Conservation (phyloP, 2,797 vertebrate genomes). For the Thalassophryne amazonica region DNA sequence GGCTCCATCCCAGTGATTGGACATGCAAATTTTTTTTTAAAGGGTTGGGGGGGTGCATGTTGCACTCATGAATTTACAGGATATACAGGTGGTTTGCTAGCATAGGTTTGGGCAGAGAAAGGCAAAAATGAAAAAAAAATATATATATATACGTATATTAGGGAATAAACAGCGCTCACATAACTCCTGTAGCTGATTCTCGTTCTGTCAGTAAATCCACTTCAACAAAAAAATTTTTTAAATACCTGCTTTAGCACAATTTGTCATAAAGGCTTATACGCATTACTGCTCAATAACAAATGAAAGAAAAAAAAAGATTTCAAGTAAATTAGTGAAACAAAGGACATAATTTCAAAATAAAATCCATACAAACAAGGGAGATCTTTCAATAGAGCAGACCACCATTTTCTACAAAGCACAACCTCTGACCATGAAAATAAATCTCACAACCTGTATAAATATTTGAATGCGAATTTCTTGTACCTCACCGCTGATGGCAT, state of each 20-base stretch:
- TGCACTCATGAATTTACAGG: constrained; percentile 25
- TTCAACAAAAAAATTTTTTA: constrained; percentile 41
- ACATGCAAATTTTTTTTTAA: constrained; percentile 64
- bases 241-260: constrained; percentile 64
- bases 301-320: constrained; percentile 65
- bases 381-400: constrained; percentile 47
- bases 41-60: constrained; percentile 12
- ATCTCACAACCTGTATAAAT: constrained; percentile 76
- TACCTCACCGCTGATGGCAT: constrained; percentile 54
- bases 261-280: constrained; percentile 68
- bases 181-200: constrained; percentile 58
- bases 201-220: constrained; percentile 48
- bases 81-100: constrained; percentile 14
- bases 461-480: constrained; percentile 67
- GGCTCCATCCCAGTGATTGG: constrained; percentile 71
- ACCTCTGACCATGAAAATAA: constrained; percentile 60
- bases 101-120: background rate
- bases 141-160: constrained; percentile 25
- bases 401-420: constrained; percentile 69
- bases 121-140: background rate
- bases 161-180: constrained; percentile 58
- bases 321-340: constrained; percentile 73
- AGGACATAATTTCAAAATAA: constrained; percentile 59
- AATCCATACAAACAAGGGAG: constrained; percentile 38
- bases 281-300: constrained; percentile 62